Evolutionary conservation across 1,140 invertebrate species (phyloP).

Genomic region (Drosophila kanapiae): DNA sequence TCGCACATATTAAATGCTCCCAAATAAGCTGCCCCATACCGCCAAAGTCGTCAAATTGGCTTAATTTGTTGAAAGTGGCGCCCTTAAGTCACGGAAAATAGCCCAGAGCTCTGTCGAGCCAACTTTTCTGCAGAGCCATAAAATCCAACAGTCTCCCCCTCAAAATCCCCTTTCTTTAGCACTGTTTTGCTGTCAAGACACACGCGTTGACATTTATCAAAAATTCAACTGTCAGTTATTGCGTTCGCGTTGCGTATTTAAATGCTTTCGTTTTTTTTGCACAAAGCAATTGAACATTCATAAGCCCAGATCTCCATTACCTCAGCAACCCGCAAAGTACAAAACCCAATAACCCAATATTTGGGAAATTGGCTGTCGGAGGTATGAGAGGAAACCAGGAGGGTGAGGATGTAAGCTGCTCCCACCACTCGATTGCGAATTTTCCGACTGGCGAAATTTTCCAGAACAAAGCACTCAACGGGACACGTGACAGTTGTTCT

Average conservation of each 20-base stretch:
- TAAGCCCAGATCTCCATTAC: constrained; percentile 58
- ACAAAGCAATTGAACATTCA: constrained; percentile 73
- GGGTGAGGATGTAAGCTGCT: constrained; percentile 1
- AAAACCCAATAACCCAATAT: constrained; percentile 76
- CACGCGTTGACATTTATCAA: constrained; percentile 77
- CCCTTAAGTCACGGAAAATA: constrained; percentile 41
- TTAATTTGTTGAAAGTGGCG: constrained; percentile 63
- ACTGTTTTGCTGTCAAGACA: constrained; percentile 4
- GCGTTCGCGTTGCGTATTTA: constrained; percentile 43
- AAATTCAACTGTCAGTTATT: constrained; percentile 72
- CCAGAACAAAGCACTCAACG: constrained; percentile 51
- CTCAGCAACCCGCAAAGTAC: constrained; percentile 54
- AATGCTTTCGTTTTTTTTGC: constrained; percentile 37
- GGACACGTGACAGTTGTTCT: constrained; percentile 78
- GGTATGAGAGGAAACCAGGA: not conserved
- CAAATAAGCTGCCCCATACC: not conserved
- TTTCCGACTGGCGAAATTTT: constrained; percentile 65
- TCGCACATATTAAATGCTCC: not conserved
- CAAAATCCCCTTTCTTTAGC: not conserved
- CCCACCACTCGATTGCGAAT: constrained; percentile 50
- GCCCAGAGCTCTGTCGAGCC: constrained; percentile 24
- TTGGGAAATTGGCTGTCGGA: constrained; percentile 56
- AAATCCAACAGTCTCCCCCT: constrained; percentile 42
- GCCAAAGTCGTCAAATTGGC: constrained; percentile 49
- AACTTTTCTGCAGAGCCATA: constrained; percentile 58